These are phyloP conservation scores for Pluvialis apricaria DNA, from an alignment of 2,113 vertebrate species.

Conservation along the genomic window DNA sequence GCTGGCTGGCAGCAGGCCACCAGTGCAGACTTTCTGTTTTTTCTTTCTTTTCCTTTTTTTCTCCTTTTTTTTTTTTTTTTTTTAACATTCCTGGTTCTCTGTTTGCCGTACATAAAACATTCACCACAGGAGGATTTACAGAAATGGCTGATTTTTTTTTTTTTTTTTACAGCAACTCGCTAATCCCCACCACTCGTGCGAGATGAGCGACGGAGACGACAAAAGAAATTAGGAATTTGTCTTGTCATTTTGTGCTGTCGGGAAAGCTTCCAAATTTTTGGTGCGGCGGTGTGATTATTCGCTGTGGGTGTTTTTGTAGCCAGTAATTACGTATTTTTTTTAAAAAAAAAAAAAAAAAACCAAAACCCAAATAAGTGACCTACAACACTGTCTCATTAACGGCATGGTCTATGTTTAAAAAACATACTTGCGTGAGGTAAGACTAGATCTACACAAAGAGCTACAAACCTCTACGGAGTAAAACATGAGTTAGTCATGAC, in stretches of 20 bases:
- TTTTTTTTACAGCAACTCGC: neutral
- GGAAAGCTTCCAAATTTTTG: slow-evolving; percentile 45
- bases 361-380: neutral
- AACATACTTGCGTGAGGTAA: slow-evolving; percentile 40
- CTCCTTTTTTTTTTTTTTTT: neutral
- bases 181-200: neutral
- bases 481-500: neutral
- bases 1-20: neutral
- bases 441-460: slow-evolving; percentile 28
- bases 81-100: neutral
- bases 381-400: neutral
- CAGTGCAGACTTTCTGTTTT: neutral
- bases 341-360: neutral
- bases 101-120: neutral
- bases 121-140: slow-evolving; percentile 2
- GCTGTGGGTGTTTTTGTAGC: neutral
- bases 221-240: neutral
- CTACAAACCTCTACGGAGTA: neutral
- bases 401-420: neutral
- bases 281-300: neutral
- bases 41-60: neutral
- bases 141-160: neutral
- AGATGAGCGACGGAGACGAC: neutral
- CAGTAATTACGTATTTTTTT: neutral
- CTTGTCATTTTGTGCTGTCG: slow-evolving; percentile 57